A percentile compares a stretch with the other conserved stretches of the same genome.
phyloP scores from a whole-genome alignment of 2,113 vertebrate species.

The Megaceryle torquata region DNA sequence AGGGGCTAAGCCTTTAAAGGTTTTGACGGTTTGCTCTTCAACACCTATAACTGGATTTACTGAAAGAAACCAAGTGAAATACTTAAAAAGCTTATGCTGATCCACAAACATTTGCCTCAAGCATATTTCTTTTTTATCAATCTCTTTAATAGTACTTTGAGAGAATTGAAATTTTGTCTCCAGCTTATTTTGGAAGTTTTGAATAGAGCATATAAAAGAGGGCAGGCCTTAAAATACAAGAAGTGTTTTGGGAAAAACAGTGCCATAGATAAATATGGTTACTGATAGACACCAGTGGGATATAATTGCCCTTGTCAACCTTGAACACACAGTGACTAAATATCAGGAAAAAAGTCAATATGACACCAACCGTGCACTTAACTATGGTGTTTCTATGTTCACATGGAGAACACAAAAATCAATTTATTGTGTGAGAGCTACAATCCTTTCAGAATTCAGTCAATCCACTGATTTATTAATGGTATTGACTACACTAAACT shows the following conservation, averaged over 20 bases:
- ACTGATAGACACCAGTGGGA: conserved; percentile 23
- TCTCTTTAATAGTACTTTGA: neutral
- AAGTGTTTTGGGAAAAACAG: neutral
- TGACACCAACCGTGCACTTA: conserved; percentile 45
- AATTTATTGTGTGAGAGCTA: conserved; percentile 49
- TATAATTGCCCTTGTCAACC: conserved; percentile 61
- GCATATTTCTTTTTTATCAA: neutral
- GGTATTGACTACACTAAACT: conserved; percentile 42
- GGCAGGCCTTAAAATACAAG: neutral
- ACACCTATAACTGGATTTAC: conserved; percentile 29
- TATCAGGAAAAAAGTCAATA: conserved; percentile 60
- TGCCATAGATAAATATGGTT: neutral
- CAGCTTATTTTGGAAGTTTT: conserved; percentile 14
- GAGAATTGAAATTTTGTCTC: neutral
- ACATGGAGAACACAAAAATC: conserved; percentile 46
- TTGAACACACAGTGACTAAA: conserved; percentile 63
- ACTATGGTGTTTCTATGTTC: conserved; percentile 32
- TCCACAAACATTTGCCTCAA: neutral
- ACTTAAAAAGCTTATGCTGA: conserved; percentile 48
- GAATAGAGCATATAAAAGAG: neutral
- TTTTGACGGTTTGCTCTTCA: conserved; percentile 6
- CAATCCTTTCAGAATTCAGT: conserved; percentile 49
- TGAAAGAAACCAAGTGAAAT: conserved; percentile 29
- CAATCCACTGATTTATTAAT: conserved; percentile 57
- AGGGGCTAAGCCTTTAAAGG: conserved; percentile 32